phyloP scores from a whole-genome alignment of 2,888 invertebrate genomes.

The Matsumyia berberina region DNA sequence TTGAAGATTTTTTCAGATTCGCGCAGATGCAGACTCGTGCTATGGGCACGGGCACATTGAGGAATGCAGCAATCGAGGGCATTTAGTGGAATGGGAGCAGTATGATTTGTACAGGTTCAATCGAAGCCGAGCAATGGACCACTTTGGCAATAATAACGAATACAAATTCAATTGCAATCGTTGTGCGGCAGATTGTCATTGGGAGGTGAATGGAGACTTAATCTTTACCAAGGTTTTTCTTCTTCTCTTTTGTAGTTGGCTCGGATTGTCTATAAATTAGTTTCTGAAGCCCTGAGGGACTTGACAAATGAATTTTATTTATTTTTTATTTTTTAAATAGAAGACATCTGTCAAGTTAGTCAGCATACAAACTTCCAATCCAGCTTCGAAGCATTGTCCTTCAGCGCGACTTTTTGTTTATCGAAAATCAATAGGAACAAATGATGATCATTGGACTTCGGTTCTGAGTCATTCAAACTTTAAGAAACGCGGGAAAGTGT shows the following conservation, averaged over 20 bases:
- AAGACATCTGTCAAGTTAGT: not conserved
- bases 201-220: slow-evolving; percentile 58
- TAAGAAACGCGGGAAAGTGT: too few species aligned
- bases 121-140: slow-evolving; percentile 17
- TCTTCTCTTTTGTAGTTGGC: slow-evolving; percentile 7
- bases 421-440: too few species aligned
- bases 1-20: slow-evolving; percentile 47
- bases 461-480: too few species aligned
- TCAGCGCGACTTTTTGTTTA: too few species aligned
- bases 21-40: slow-evolving; percentile 58
- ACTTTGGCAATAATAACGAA: slow-evolving; percentile 48
- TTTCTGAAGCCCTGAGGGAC: slow-evolving; percentile 21
- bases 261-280: slow-evolving; percentile 1
- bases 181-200: slow-evolving; percentile 61
- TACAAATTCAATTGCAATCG: slow-evolving; percentile 63
- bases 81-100: slow-evolving; percentile 63
- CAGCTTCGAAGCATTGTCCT: too few species aligned
- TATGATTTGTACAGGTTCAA: slow-evolving; percentile 53
- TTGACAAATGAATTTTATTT: slow-evolving; percentile 7
- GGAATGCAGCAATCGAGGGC: slow-evolving; percentile 29
- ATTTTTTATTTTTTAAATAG: not conserved
- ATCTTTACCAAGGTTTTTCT: slow-evolving; percentile 31
- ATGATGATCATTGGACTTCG: too few species aligned
- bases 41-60: slow-evolving; percentile 37
- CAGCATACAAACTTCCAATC: too few species aligned